Base-by-base conservation (phyloP, 1,140 invertebrate genomes). In the Drosophila funebris region DNA sequence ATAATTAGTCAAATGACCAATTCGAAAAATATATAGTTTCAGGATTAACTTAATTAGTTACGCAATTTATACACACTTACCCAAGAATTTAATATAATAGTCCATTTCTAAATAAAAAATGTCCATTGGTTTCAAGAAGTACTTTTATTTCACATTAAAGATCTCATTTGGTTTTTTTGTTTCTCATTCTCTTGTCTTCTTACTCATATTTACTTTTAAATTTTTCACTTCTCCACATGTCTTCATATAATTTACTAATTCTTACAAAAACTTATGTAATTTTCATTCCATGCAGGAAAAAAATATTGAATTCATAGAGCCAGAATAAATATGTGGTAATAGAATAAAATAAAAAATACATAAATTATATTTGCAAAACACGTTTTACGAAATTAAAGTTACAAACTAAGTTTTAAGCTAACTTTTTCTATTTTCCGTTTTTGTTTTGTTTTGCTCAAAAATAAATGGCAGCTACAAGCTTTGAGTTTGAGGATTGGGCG, bases 81-180 rank as follows among this genome's bases (percentile, higher is more conserved):
- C 4, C 24, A 27, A 4, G 4, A 4, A 27, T 27, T 27, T 5
- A 27, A 27, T 27, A 27, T 5, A 27, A 27, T 27, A 4, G 5
- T 27, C 24, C 24, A 27, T 27, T 27, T 5, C 6, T 5, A 27
- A 27, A 27, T 4, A 27, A 27, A 27, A 27, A 4, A 3, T 5
- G 2, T n/a, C 2, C 24, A 4, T 27, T 3, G 24, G 2, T 27
- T 87, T 85, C 73, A 85, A 85, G 82, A 85, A 87, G 82, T 85
- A 85, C 71, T 85, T 85, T 85, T 85, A 85, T 85, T 85, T 87
- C 82, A 85, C 82, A 85, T 85, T 88, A 72, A 85, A 85, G 82
- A 85, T 68, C 52, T 57, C 58, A 43, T 66, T 62, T 76, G 63
- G 29, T 66, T 43, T 71, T 63, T 56, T 82, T 76, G 48, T 82